phyloP scores from a whole-genome alignment of 1,140 invertebrate genomes.

The Drosophila sucinea region DNA sequence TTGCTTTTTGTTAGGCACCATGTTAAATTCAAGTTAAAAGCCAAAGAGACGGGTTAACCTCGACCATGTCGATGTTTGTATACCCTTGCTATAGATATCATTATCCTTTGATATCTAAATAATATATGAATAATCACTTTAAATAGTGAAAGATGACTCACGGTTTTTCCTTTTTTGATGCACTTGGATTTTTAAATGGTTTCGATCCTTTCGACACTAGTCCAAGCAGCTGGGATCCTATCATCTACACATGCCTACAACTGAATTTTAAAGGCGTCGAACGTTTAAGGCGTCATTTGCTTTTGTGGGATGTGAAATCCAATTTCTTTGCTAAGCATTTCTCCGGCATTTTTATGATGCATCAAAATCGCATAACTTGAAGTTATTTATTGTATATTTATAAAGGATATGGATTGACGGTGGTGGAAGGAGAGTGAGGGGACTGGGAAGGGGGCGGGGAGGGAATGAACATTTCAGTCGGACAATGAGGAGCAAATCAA shows the following conservation, averaged over 20 bases:
- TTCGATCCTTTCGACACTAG: too few species aligned
- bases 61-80: too few species aligned
- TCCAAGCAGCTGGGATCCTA: too few species aligned
- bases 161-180: too few species aligned
- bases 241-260: neutral
- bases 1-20: neutral
- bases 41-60: neutral
- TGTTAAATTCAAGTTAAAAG: neutral
- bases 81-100: too few species aligned
- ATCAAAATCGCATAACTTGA: constrained; percentile 22
- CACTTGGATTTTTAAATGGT: too few species aligned
- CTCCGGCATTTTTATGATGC: constrained; percentile 24
- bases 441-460: neutral
- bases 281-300: neutral
- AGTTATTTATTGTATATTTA: constrained; percentile 19
- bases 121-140: too few species aligned
- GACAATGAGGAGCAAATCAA: constrained; percentile 9
- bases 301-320: constrained; percentile 9
- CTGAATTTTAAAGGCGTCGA: neutral
- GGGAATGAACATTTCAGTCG: constrained; percentile 2
- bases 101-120: too few species aligned
- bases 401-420: neutral
- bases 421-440: neutral
- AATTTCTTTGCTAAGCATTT: constrained; percentile 8
- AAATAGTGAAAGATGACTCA: too few species aligned